phyloP scores from a whole-genome alignment of 1,140 invertebrate genomes.

The Lepeophtheirus salmonis region DNA sequence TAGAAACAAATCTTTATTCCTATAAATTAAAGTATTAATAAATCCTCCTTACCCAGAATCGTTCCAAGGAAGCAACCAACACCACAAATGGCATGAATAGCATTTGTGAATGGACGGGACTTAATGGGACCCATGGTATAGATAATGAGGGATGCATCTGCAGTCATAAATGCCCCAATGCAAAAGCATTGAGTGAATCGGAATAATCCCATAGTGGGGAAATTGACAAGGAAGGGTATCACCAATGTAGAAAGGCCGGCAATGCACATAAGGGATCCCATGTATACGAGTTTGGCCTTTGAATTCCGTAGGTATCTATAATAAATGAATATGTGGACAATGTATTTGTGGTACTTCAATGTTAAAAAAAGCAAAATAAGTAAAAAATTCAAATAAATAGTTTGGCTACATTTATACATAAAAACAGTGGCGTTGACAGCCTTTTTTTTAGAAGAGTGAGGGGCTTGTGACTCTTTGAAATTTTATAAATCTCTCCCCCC shows the following conservation, averaged over 20 bases:
- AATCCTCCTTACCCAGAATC: background rate
- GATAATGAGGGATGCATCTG: constrained; percentile 10
- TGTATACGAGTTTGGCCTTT: background rate
- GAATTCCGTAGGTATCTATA: background rate
- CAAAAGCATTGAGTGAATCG: constrained; percentile 1
- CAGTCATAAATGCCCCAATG: constrained; percentile 16
- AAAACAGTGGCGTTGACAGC: no score
- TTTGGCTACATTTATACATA: no score
- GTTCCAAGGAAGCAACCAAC: constrained; percentile 12
- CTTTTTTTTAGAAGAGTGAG: no score
- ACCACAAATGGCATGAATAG: constrained; percentile 8
- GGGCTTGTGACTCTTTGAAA: no score
- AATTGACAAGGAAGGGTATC: constrained; percentile 9
- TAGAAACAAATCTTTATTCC: no score
- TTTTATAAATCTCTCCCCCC: no score
- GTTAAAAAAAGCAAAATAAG: no score
- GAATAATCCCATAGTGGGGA: background rate
- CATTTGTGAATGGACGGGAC: constrained; percentile 14
- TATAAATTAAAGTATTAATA: no score
- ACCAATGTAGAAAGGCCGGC: background rate
- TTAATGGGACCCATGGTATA: constrained; percentile 14
- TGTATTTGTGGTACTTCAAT: no score
- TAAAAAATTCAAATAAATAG: no score
- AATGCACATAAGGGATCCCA: background rate
- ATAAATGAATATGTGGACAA: no score